Evolutionary conservation across 1,140 invertebrate species (phyloP), one percentile per base, ranked within the genome.

Genomic region (Monochamus saltuarius): DNA sequence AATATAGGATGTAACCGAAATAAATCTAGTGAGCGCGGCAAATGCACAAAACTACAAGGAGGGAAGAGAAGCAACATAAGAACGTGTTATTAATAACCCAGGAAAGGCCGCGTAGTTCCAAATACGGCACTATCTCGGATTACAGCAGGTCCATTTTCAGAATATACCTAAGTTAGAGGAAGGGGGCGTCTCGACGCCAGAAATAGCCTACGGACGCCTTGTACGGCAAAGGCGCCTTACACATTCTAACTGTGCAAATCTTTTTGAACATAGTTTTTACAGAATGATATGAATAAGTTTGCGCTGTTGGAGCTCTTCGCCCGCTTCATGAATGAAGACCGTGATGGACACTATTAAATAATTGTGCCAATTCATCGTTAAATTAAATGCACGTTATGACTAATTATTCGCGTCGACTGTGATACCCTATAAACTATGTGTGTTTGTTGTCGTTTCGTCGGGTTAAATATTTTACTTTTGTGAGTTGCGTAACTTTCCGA

Each of bases 111-210:
- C 61, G 65, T 65, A 72, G 64, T 70, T 63, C 75, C 74, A 68
- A 75, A 75, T 77, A 75, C 62, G 74, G 75, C 70, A 70, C 72
- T 75, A 75, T 74, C 75, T 77, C 75, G 72, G 67, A 69, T 77
- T 77, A 75, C 75, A 72, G 49, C 59, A 71, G 66, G 66, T 58
- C 74, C 74, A 71, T 75, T 73, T 74, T 69, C 65, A 77, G 73
- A 72, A 73, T 75, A 73, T 73, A 72, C 69, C 66, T 56, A 51
- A 56, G 45, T 45, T 42, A 59, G 67, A 64, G 66, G 68, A 65
- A 59, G 69, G 68, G 66, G 67, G 72, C 71, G 71, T 71, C 75
- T 59, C 36, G 73, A 71, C 71, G 75, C 67, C 68, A 59, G 68
- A 73, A 74, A 74, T 73, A 71, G 68, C 66, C 66, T 61, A 52